Base-by-base conservation (phyloP, 2,113 vertebrate species). In the Pipa parva region DNA sequence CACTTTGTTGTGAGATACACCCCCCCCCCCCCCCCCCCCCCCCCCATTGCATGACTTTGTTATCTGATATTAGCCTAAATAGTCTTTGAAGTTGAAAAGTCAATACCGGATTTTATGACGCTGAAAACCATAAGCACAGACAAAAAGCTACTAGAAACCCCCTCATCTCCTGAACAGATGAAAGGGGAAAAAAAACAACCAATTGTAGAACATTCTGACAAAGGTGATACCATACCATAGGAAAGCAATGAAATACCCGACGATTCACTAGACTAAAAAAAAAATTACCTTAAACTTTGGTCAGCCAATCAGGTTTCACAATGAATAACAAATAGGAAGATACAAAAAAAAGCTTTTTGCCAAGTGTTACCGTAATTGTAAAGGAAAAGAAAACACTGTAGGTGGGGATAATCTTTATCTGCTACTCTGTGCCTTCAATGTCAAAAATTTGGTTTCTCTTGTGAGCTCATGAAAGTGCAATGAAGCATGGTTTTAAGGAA, bases 321-420 rank as follows among this genome's bases (percentile, higher is more conserved):
- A 81, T 86, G 81, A 88, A 81, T 82, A 75, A 22, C 56, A 79
- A 82, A 80, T 80, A 79, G 79, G 77, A 85, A 86, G 84, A 77
- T 74, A 75, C 67, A 80, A 75, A 3, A 76, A 70, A 26, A 27
- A 77, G 79, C 59, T n/a, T n/a, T 54, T 78, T 83, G 83, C 69
- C 77, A 10, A 68, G 84, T 61, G 7, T 93, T 91, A 92, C 89
- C 60, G 83, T 89, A 89, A 92, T 65, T 65, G 77, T 73, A 84
- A 84, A 89, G 90, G 85, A 89, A 91, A 86, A 87, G 77, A 72
- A 81, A 68, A 77, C 45, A 75, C 46, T 74, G 87, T 89, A 87
- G 88, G 90, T 83, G 87, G 86, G 84, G 86, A 89, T 88, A 29
- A 63, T 79, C 86, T 80, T 81, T 77, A 73, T 67, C 29, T 31